Evolutionary conservation across 1,140 invertebrate genomes (phyloP), one percentile per base, ranked within the genome.

Genomic region (Apis dorsata): DNA sequence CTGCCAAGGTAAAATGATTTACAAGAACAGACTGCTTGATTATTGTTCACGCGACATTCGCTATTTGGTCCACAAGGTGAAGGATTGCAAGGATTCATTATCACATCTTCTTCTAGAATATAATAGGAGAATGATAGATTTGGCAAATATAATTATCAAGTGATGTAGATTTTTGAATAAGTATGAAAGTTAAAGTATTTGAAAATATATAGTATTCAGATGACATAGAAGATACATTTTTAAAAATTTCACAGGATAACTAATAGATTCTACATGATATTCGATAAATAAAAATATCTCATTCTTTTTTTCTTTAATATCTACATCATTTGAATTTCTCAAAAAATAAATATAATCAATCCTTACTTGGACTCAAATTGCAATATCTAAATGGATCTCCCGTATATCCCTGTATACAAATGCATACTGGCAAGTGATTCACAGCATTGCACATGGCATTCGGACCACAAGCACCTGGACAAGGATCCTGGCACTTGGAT

Each of bases 41-140:
- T 66, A 88, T 96, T 96, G 51, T 94, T 95, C 87, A 96, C 95
- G 87, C 96, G 95, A 92, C 97, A 97, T 85, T 96, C 93, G 89
- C 95, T 95, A 90, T 97, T 95, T 34, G 96, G 95, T 44, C 97
- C 97, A 92, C 97, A 98, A 8, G 97, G 97, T 83, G 94, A 95
- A 3, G 80, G 80, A 28, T 21, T 34, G 49, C 77, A 79, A 34
- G 77, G 68, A 17, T 49, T 79, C 57, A 19, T 7, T 24, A 24
- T 19, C 55, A 59, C 24, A 34, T 53, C 68, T 71, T 79, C 57
- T 79, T 70, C 57, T 86, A 21, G 53, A 73, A 60, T 28, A 21
- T 8, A 70, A 19, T 9, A 53, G 4, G 15, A 24, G 5, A 9
- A 71, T 63, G 63, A 51, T 12, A n/a, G 15, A 53, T 70, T 7